Conservation (phyloP, 2,888 invertebrate species). For the Athripsodes cinereus region DNA sequence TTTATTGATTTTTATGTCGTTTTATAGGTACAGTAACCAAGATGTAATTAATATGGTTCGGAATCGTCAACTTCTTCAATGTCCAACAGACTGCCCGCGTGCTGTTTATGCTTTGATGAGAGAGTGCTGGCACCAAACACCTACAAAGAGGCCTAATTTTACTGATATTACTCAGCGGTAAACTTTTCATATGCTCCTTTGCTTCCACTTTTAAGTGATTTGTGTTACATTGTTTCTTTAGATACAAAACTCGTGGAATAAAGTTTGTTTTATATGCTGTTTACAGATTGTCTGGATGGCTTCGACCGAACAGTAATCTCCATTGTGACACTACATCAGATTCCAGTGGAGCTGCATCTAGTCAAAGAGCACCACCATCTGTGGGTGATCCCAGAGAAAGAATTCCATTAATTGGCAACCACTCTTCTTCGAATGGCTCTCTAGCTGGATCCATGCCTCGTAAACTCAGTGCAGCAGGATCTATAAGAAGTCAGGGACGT, state of each 20-base stretch:
- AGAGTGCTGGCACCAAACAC: constrained; percentile 96
- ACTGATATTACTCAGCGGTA: constrained; percentile 79
- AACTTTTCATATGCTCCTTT: not conserved
- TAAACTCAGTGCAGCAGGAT: constrained; percentile 40
- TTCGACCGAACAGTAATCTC: constrained; percentile 40
- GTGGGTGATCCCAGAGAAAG: constrained; percentile 41
- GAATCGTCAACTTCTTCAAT: constrained; percentile 84
- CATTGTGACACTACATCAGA: constrained; percentile 24
- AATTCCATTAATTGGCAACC: constrained; percentile 42
- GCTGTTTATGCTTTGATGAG: constrained; percentile 93
- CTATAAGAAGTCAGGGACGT: constrained; percentile 28
- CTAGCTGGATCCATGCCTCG: constrained; percentile 43
- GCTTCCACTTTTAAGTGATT: not conserved
- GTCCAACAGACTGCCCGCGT: constrained; percentile 89
- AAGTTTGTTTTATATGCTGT: no score
- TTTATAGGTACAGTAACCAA: constrained; percentile 85
- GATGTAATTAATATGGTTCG: constrained; percentile 97
- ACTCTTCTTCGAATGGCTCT: constrained; percentile 46
- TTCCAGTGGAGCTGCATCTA: constrained; percentile 30
- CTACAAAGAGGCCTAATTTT: constrained; percentile 87
- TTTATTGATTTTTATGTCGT: not conserved
- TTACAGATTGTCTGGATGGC: constrained; percentile 41
- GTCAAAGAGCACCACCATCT: constrained; percentile 37
- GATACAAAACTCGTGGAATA: no score
- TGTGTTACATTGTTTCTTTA: no score